phyloP scores from a whole-genome alignment of 2,888 invertebrate species.

The Vannuccia rotundouncinata region DNA sequence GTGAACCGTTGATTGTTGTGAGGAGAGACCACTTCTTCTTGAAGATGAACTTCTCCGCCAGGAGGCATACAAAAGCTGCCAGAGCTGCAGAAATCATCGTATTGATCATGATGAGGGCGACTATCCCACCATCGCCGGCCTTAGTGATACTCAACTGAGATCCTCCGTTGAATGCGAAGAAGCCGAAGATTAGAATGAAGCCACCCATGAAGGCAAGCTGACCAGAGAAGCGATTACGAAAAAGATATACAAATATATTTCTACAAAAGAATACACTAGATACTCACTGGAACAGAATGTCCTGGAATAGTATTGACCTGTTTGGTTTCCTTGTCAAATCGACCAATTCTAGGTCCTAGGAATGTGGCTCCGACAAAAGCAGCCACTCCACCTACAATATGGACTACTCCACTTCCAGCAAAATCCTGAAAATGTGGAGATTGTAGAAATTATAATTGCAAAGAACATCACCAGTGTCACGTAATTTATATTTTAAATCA shows the following conservation, averaged over 20 bases:
- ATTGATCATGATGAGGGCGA: slow-evolving; percentile 58
- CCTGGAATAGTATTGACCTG: slow-evolving; percentile 48
- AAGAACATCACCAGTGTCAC: too few species aligned
- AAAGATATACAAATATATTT: background rate
- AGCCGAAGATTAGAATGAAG: slow-evolving; percentile 60
- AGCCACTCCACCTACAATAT: slow-evolving; percentile 53
- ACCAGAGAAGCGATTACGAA: background rate
- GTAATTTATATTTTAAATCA: too few species aligned
- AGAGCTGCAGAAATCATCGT: slow-evolving; percentile 59
- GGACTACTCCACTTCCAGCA: slow-evolving; percentile 59
- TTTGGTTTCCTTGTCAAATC: slow-evolving; percentile 49
- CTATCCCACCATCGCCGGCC: slow-evolving; percentile 56
- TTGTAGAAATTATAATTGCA: background rate
- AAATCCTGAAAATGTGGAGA: slow-evolving; percentile 52
- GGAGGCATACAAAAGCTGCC: slow-evolving; percentile 56
- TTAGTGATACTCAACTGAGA: slow-evolving; percentile 57
- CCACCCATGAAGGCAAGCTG: slow-evolving; percentile 59
- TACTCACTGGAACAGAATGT: slow-evolving; percentile 52
- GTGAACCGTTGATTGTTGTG: slow-evolving; percentile 58
- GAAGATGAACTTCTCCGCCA: background rate
- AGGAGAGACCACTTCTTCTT: slow-evolving; percentile 56
- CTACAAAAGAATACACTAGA: slow-evolving; percentile 45
- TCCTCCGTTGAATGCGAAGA: slow-evolving; percentile 61
- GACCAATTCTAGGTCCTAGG: slow-evolving; percentile 57
- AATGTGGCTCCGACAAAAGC: slow-evolving; percentile 47